Evolutionary conservation across 2,888 invertebrate species (phyloP).

Genomic region (Acronicta alni): DNA sequence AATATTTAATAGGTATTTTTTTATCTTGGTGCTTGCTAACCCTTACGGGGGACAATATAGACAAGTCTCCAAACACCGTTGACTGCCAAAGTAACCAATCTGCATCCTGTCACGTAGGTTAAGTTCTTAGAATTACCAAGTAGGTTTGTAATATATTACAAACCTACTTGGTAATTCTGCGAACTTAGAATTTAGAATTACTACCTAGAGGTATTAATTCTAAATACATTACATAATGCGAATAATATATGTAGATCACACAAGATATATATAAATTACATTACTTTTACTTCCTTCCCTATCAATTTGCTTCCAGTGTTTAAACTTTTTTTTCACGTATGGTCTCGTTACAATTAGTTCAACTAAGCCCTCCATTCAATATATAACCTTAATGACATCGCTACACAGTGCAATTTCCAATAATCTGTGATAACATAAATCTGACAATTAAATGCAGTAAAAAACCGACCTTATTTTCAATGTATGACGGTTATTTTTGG

Average conservation of each 20-base stretch:
- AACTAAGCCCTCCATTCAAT: neutral
- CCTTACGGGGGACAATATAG: no score
- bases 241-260: constrained; percentile 20
- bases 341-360: constrained; percentile 30
- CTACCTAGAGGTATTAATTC: neutral
- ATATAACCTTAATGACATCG: neutral
- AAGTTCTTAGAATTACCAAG: no score
- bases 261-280: constrained; percentile 33
- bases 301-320: constrained; percentile 49
- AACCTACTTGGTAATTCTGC: no score
- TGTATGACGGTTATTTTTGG: constrained; percentile 17
- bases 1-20: no score
- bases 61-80: no score
- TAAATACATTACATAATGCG: constrained; percentile 30
- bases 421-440: neutral
- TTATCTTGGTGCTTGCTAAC: no score
- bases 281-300: constrained; percentile 47
- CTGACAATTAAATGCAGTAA: neutral
- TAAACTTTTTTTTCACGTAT: constrained; percentile 58
- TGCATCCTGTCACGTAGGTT: no score
- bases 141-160: no score
- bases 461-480: constrained; percentile 12
- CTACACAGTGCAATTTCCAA: neutral
- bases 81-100: no score
- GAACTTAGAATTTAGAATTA: no score